Evolutionary conservation across 2,888 invertebrate species (phyloP).

Genomic region (Apodemia zela): DNA sequence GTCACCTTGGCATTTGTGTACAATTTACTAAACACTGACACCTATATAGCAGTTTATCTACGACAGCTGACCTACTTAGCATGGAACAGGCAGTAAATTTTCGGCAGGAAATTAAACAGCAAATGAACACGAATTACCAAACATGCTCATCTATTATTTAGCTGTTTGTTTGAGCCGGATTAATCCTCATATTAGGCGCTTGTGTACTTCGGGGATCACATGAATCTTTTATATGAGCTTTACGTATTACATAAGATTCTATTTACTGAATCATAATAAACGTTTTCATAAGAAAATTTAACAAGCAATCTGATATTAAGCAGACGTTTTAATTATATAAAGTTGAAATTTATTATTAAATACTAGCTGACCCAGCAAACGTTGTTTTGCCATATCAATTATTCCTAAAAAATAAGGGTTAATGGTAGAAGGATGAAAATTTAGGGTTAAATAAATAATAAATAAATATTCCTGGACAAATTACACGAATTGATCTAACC

Average conservation of each 20-base stretch:
- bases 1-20: neutral
- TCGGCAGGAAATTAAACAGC: neutral
- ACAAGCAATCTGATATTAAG: neutral
- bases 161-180: slow-evolving; percentile 10
- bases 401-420: too few species aligned
- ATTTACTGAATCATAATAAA: neutral
- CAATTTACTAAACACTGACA: neutral
- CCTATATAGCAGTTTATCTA: neutral
- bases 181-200: neutral
- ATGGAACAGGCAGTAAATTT: slow-evolving; percentile 1
- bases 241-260: slow-evolving; percentile 3
- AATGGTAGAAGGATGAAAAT: too few species aligned
- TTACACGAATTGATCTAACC: too few species aligned
- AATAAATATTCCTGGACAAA: too few species aligned
- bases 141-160: slow-evolving; percentile 4
- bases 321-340: neutral
- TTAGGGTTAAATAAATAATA: too few species aligned
- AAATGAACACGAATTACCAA: slow-evolving; percentile 6
- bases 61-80: neutral
- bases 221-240: slow-evolving; percentile 10
- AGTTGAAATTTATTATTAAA: too few species aligned
- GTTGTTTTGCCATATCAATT: too few species aligned
- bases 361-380: too few species aligned
- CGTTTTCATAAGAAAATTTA: neutral
- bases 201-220: neutral